Conservation (phyloP, 1,140 invertebrate genomes). For the Meloidogyne chitwoodi region DNA sequence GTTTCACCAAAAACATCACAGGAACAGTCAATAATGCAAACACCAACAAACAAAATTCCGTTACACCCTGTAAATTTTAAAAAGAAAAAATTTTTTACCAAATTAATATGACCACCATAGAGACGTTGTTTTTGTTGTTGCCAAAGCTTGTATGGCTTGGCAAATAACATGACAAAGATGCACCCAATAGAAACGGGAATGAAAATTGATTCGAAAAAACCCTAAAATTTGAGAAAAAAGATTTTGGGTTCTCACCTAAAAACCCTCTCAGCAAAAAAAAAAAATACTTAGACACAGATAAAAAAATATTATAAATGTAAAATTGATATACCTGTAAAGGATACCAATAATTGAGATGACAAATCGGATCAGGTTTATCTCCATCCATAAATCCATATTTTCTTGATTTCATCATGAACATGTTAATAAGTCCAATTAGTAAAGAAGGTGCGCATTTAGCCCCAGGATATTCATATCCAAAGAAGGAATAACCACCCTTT, state of each 20-base stretch:
- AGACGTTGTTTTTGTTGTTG: conserved; percentile 47
- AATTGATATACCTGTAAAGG: conserved; percentile 52
- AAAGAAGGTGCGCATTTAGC: conserved; percentile 66
- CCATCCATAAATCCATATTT: conserved; percentile 41
- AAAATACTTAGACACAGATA: background rate
- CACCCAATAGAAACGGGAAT: conserved; percentile 75
- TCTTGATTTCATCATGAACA: conserved; percentile 61
- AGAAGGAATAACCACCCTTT: conserved; percentile 38
- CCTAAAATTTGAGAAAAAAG: conserved; percentile 31
- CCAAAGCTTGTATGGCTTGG: conserved; percentile 72
- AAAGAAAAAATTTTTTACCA: conserved; percentile 39
- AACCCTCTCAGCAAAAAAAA: too few relatives aligned
- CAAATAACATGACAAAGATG: conserved; percentile 84
- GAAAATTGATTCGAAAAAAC: conserved; percentile 68
- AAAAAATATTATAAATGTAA: background rate
- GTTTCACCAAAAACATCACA: conserved; percentile 85
- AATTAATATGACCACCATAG: conserved; percentile 41
- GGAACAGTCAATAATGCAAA: conserved; percentile 79
- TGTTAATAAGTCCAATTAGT: conserved; percentile 69
- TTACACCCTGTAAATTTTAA: conserved; percentile 47
- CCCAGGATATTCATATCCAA: conserved; percentile 53
- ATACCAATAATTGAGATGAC: conserved; percentile 57
- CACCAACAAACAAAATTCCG: conserved; percentile 72
- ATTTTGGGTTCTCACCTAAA: background rate
- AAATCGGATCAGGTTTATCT: conserved; percentile 4